Conservation (phyloP, 2,888 invertebrate species). For the Lepidocyrtinus sp. region DNA sequence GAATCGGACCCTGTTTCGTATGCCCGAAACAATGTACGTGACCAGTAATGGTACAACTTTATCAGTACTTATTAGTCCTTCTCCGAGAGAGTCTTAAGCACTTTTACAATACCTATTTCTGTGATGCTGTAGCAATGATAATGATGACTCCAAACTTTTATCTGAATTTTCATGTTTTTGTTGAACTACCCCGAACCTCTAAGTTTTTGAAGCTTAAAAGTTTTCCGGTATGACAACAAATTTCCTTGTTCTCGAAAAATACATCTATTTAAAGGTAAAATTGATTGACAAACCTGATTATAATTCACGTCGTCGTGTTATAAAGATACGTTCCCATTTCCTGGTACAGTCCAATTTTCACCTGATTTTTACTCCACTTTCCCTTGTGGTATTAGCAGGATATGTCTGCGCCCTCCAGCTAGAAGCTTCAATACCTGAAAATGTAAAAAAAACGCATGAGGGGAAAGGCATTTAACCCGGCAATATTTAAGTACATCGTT, state of each 20-base stretch:
- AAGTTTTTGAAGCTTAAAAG: too few relatives aligned
- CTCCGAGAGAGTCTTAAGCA: too few relatives aligned
- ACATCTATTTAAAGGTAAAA: too few relatives aligned
- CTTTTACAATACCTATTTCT: background rate
- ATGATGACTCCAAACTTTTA: background rate
- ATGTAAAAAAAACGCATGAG: background rate
- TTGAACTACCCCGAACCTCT: background rate
- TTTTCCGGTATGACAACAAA: too few relatives aligned
- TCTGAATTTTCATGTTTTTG: background rate
- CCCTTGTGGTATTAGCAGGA: background rate
- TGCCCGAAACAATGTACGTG: background rate
- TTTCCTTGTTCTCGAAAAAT: too few relatives aligned
- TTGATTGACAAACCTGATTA: too few relatives aligned
- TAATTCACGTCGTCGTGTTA: too few relatives aligned
- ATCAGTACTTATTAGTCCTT: background rate
- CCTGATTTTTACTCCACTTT: too few relatives aligned
- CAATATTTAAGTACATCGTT: constrained; percentile 2
- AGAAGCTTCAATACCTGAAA: background rate
- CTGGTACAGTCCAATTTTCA: too few relatives aligned
- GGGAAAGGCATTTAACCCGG: constrained; percentile 1
- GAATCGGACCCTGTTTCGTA: background rate
- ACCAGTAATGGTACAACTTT: background rate
- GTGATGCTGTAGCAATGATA: background rate
- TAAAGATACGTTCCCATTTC: too few relatives aligned
- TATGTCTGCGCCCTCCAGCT: background rate